Conservation (phyloP, 2,113 vertebrate genomes). For the Pyrgilauda ruficollis region DNA sequence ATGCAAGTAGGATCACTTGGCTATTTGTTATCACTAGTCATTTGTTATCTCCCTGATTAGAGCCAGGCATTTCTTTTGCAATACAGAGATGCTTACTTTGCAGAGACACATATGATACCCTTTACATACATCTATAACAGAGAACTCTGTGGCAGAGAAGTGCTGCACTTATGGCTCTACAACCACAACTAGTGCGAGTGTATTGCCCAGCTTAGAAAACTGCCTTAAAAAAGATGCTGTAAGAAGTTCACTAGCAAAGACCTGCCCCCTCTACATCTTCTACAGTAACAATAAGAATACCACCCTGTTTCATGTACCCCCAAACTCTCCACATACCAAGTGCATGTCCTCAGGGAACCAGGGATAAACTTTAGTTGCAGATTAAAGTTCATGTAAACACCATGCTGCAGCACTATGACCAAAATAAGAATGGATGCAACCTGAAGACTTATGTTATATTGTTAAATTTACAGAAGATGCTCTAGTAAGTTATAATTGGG, state of each 20-base stretch:
- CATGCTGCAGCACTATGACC: neutral
- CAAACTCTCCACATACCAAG: neutral
- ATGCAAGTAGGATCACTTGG: neutral
- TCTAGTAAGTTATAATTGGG: neutral
- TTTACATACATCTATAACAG: neutral
- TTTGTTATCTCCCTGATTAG: neutral
- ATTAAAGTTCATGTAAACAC: neutral
- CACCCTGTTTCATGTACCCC: rapidly evolving
- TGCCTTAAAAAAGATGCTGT: neutral
- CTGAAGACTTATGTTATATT: neutral
- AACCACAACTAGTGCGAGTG: neutral
- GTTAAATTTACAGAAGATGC: neutral
- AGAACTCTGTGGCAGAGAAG: neutral
- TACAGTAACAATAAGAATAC: neutral
- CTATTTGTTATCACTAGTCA: neutral
- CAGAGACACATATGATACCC: neutral
- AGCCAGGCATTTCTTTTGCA: neutral
- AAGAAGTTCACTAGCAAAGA: neutral
- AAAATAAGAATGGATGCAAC: neutral
- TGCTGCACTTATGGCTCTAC: neutral
- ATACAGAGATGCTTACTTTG: neutral
- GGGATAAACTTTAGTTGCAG: neutral
- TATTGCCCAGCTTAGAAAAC: neutral
- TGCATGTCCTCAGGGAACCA: neutral
- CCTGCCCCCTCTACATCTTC: neutral